Conservation (phyloP, 2,888 invertebrate species). For the Drymonia ruficornis region DNA sequence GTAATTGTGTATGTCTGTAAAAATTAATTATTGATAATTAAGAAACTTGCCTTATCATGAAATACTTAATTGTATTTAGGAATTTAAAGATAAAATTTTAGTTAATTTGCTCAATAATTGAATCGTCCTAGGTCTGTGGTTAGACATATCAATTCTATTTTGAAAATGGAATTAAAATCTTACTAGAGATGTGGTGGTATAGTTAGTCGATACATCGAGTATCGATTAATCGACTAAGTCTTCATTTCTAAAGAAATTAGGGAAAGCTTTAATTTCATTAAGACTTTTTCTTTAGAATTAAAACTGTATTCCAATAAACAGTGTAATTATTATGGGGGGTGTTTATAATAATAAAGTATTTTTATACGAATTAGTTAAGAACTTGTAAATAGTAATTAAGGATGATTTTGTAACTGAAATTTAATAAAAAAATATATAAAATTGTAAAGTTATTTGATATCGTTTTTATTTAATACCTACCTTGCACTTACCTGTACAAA, state of each 20-base stretch:
- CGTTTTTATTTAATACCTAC: slow-evolving; percentile 32
- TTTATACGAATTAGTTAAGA: slow-evolving; percentile 52
- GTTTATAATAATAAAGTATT: slow-evolving; percentile 41
- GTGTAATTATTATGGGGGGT: slow-evolving; percentile 43
- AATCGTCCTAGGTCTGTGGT: no score
- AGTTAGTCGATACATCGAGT: not conserved
- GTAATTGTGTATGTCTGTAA: no score
- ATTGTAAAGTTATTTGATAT: slow-evolving; percentile 33
- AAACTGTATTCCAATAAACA: slow-evolving; percentile 38
- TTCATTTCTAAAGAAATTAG: slow-evolving; percentile 4
- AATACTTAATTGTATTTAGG: no score
- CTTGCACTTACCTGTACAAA: no score
- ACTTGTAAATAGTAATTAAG: slow-evolving; percentile 67
- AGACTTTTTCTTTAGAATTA: slow-evolving; percentile 24
- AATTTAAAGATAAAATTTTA: no score
- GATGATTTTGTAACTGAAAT: slow-evolving; percentile 68
- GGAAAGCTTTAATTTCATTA: slow-evolving; percentile 12
- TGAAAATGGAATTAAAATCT: not conserved
- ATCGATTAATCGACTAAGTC: slow-evolving; percentile 2
- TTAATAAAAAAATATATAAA: slow-evolving; percentile 58
- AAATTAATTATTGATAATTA: no score
- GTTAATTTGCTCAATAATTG: no score
- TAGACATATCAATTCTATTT: no score
- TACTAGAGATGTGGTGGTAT: not conserved
- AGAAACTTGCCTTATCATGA: no score